Conservation (phyloP, 2,888 invertebrate species). For the Mythimna vitellina region DNA sequence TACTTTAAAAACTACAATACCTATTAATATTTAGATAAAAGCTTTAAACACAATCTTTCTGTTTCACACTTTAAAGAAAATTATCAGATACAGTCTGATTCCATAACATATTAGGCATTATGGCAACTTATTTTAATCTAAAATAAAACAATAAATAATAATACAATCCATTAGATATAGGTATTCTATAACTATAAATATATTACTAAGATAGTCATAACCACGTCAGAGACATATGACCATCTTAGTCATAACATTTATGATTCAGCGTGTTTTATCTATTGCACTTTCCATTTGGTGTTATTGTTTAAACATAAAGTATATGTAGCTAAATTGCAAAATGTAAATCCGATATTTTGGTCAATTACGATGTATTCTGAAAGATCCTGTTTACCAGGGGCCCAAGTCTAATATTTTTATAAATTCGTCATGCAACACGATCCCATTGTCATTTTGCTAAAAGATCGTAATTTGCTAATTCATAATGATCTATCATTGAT, state of each 20-base stretch:
- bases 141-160: slow-evolving; percentile 22
- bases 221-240: slow-evolving; percentile 10
- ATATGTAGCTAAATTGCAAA: neutral
- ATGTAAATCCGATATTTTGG: slow-evolving; percentile 29
- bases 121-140: slow-evolving; percentile 32
- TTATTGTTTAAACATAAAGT: neutral
- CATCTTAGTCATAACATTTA: slow-evolving; percentile 10
- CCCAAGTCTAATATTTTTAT: too few species aligned
- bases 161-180: neutral
- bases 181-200: neutral
- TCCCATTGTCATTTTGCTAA: too few species aligned
- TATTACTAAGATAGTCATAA: slow-evolving; percentile 15
- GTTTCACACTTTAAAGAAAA: slow-evolving; percentile 12
- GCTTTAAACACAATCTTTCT: slow-evolving; percentile 7
- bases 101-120: slow-evolving; percentile 6
- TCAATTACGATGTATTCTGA: slow-evolving; percentile 16
- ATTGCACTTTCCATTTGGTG: neutral
- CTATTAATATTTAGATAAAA: slow-evolving; percentile 20
- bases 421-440: too few species aligned
- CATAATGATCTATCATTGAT: too few species aligned
- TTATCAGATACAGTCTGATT: slow-evolving; percentile 44
- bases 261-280: neutral
- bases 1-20: slow-evolving; percentile 32
- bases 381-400: neutral
- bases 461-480: too few species aligned